phyloP scores from a whole-genome alignment of 1,140 invertebrate species.

The Diorhabda sublineata region DNA sequence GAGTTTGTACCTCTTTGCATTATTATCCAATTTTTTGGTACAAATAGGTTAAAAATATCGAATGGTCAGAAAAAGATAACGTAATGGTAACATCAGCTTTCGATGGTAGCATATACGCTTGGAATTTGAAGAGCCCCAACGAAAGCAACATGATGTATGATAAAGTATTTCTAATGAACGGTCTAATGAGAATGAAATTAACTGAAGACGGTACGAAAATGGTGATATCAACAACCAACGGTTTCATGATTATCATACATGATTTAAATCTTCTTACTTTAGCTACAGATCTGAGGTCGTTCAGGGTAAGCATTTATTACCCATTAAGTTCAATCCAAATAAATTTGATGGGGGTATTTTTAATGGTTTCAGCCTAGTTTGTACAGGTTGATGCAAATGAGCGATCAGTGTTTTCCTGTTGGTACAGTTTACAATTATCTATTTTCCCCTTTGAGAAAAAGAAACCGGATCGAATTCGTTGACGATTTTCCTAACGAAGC shows the following conservation, averaged over 20 bases:
- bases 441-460: constrained; percentile 67
- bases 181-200: constrained; percentile 83
- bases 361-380: constrained; percentile 71
- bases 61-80: constrained; percentile 83
- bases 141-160: constrained; percentile 74
- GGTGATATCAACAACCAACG: constrained; percentile 84
- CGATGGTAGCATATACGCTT: constrained; percentile 89
- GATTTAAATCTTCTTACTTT: constrained; percentile 78
- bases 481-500: constrained; percentile 90
- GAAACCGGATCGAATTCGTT: constrained; percentile 85
- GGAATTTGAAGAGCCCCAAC: constrained; percentile 88
- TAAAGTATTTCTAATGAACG: constrained; percentile 74
- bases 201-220: constrained; percentile 82
- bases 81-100: constrained; percentile 86
- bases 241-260: constrained; percentile 86
- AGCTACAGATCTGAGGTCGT: constrained; percentile 74
- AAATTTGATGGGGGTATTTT: neutral
- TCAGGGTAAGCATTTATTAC: constrained; percentile 60
- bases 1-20: too few species aligned
- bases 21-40: too few species aligned
- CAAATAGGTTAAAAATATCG: constrained; percentile 78
- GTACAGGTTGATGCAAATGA: constrained; percentile 84
- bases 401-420: constrained; percentile 71
- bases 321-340: neutral
- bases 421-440: constrained; percentile 74